phyloP scores from a whole-genome alignment of 1,140 invertebrate genomes.

The Scaptodrosophila lebanonensis region DNA sequence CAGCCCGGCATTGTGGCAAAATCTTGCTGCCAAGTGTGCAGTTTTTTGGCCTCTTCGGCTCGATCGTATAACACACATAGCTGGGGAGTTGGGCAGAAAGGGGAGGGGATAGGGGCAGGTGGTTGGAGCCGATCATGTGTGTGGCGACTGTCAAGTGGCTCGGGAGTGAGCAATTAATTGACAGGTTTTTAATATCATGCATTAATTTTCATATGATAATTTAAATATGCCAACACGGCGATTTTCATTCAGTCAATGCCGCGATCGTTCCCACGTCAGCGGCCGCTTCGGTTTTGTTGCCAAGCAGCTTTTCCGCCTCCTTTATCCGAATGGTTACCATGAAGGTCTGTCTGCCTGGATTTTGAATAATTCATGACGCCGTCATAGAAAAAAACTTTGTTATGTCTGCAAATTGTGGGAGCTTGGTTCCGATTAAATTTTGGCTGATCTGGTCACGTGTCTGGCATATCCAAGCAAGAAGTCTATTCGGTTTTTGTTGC shows the following conservation, averaged over 20 bases:
- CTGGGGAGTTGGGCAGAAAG: too few species aligned
- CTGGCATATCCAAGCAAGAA: too few species aligned
- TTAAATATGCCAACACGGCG: neutral
- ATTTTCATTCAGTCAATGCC: conserved; percentile 29
- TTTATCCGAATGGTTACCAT: too few species aligned
- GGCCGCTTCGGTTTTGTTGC: conserved; percentile 18
- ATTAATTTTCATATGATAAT: conserved; percentile 9
- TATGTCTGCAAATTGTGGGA: too few species aligned
- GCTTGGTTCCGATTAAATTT: too few species aligned
- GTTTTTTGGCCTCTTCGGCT: conserved; percentile 11
- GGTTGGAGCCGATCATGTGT: too few species aligned
- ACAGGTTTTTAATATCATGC: conserved; percentile 7
- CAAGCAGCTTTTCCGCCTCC: too few species aligned
- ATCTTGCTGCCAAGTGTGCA: conserved; percentile 26
- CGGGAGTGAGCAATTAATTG: conserved; percentile 7
- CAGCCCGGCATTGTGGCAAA: conserved; percentile 4
- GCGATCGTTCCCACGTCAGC: conserved; percentile 29
- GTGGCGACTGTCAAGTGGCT: too few species aligned
- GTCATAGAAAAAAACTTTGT: conserved; percentile 1
- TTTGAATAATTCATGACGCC: conserved; percentile 29
- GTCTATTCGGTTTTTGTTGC: too few species aligned
- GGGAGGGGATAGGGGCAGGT: too few species aligned
- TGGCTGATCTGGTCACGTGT: too few species aligned
- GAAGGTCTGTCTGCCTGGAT: neutral
- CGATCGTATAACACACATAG: conserved; percentile 4